Conservation (phyloP, 2,113 vertebrate genomes). For the Megalops atlanticus region DNA sequence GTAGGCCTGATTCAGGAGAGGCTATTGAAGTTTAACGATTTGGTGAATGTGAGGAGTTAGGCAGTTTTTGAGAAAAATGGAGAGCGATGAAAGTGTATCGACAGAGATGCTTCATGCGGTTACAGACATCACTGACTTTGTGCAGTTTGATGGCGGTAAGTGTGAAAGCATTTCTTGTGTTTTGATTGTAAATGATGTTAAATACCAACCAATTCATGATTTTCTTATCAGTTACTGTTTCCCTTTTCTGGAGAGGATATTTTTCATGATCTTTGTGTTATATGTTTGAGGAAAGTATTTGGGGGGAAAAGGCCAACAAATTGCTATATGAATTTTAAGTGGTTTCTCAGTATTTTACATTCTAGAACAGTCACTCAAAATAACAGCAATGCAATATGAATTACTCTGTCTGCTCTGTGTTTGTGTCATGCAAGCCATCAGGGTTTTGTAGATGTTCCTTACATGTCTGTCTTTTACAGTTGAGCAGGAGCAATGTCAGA, state of each 20-base stretch:
- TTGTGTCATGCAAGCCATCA: neutral
- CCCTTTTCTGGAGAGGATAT: neutral
- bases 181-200: neutral
- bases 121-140: conserved; percentile 52
- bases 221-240: neutral
- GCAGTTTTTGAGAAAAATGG: conserved; percentile 31
- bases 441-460: neutral
- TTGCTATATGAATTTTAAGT: neutral
- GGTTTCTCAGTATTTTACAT: neutral
- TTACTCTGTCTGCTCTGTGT: neutral
- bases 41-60: neutral
- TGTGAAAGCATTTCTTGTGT: neutral
- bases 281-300: neutral
- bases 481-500: conserved; percentile 90
- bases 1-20: neutral
- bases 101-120: conserved; percentile 42
- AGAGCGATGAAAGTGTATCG: conserved; percentile 31
- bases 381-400: too few species aligned
- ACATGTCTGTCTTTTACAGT: conserved; percentile 62
- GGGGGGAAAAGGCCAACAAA: neutral
- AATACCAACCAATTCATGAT: neutral
- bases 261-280: neutral
- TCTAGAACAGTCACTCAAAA: neutral
- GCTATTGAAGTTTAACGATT: neutral
- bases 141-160: conserved; percentile 45